These are phyloP conservation scores for Falco naumanni DNA, from an alignment of 2,797 vertebrate species.

Conservation along the genomic window DNA sequence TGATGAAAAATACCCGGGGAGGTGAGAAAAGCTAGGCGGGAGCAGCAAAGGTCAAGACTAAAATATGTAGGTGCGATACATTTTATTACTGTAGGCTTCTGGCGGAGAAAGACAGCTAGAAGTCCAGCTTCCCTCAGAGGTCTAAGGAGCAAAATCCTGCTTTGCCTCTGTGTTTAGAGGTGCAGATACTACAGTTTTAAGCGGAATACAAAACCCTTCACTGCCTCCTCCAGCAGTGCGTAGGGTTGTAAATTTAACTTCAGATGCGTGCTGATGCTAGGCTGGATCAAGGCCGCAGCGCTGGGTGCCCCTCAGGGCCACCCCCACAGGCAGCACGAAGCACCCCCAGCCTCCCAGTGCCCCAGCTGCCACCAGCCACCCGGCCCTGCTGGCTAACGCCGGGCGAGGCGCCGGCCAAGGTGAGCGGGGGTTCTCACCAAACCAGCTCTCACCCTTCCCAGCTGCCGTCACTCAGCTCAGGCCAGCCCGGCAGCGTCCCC, in stretches of 20 bases:
- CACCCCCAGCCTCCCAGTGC: background rate
- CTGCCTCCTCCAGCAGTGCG: background rate
- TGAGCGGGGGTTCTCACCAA: fast-evolving
- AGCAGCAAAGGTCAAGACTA: background rate
- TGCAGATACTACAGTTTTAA: background rate
- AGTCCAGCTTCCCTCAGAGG: background rate
- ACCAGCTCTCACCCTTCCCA: background rate
- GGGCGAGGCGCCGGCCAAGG: fast-evolving
- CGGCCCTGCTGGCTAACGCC: background rate
- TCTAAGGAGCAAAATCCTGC: background rate
- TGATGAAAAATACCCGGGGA: background rate
- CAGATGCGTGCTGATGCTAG: background rate
- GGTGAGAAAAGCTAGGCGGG: background rate
- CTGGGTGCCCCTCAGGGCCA: background rate
- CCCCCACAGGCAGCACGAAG: background rate
- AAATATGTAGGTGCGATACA: background rate
- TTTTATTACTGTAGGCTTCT: background rate
- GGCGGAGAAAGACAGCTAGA: background rate
- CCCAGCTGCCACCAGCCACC: background rate
- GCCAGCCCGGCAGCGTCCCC: background rate
- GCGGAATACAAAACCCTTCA: background rate
- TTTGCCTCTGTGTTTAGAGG: background rate
- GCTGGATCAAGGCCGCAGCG: background rate
- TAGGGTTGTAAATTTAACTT: background rate
- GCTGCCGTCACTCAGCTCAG: background rate